Conservation (phyloP, 2,113 vertebrate genomes). For the Caretta caretta region DNA sequence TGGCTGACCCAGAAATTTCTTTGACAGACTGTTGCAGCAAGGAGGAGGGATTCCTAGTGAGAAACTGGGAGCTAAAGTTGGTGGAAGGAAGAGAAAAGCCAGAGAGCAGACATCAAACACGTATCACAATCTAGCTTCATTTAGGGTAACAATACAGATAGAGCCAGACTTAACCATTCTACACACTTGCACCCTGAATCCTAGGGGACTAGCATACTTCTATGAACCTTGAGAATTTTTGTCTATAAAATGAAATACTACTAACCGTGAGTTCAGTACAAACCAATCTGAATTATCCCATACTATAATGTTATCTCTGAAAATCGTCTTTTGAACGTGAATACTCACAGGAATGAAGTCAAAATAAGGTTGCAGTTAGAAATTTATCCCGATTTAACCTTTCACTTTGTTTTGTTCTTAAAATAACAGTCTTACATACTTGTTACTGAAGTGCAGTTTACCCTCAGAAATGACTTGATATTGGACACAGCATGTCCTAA, state of each 20-base stretch:
- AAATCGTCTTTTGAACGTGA: not conserved
- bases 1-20: not conserved
- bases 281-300: not conserved
- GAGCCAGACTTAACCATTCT: not conserved
- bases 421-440: conserved; percentile 1
- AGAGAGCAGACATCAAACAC: not conserved
- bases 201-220: not conserved
- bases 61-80: not conserved
- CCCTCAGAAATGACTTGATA: not conserved
- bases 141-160: not conserved
- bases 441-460: not conserved
- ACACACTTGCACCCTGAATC: accelerated
- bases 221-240: accelerated
- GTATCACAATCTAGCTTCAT: not conserved
- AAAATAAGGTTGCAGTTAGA: not conserved
- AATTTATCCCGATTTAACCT: not conserved
- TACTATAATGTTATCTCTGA: not conserved
- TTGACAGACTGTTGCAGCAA: not conserved
- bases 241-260: not conserved
- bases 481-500: not conserved
- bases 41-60: not conserved
- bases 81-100: not conserved
- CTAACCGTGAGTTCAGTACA: accelerated
- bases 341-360: not conserved
- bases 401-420: not conserved